Conservation (phyloP, 2,888 invertebrate species). For the Apocheima hispidaria region DNA sequence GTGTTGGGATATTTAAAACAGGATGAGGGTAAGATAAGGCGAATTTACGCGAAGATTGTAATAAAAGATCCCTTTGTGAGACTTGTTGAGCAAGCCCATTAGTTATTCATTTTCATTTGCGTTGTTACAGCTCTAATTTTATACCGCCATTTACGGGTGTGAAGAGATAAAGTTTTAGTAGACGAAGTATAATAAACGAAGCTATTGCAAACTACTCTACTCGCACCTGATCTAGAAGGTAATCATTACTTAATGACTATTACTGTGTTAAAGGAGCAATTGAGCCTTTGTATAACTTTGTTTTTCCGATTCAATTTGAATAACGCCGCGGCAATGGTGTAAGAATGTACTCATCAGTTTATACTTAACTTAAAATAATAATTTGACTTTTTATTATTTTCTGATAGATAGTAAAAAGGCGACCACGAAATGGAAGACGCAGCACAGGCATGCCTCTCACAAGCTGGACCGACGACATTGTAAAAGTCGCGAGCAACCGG, state of each 20-base stretch:
- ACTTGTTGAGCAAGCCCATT: constrained; percentile 75
- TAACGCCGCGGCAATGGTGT: too few species aligned
- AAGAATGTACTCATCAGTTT: too few species aligned
- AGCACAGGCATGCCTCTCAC: too few species aligned
- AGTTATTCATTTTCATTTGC: constrained; percentile 79
- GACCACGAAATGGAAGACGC: too few species aligned
- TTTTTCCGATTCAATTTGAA: too few species aligned
- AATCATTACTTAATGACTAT: constrained; percentile 5
- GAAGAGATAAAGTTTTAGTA: constrained; percentile 60
- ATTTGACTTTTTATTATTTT: too few species aligned
- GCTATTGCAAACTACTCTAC: constrained; percentile 44
- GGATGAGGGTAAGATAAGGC: constrained; percentile 55
- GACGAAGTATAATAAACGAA: constrained; percentile 43
- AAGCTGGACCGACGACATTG: too few species aligned
- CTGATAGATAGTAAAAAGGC: too few species aligned
- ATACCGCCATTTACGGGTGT: constrained; percentile 58
- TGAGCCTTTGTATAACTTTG: neutral
- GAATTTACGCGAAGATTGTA: constrained; percentile 55
- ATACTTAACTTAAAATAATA: too few species aligned
- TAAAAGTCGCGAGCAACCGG: too few species aligned
- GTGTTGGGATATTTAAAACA: constrained; percentile 41
- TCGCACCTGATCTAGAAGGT: constrained; percentile 44
- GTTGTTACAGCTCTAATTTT: constrained; percentile 69
- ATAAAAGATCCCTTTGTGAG: constrained; percentile 70
- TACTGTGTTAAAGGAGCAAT: neutral